Evolutionary conservation across 2,797 vertebrate species (phyloP), one percentile per base, ranked within the genome.

Genomic region (Mus spretus): DNA sequence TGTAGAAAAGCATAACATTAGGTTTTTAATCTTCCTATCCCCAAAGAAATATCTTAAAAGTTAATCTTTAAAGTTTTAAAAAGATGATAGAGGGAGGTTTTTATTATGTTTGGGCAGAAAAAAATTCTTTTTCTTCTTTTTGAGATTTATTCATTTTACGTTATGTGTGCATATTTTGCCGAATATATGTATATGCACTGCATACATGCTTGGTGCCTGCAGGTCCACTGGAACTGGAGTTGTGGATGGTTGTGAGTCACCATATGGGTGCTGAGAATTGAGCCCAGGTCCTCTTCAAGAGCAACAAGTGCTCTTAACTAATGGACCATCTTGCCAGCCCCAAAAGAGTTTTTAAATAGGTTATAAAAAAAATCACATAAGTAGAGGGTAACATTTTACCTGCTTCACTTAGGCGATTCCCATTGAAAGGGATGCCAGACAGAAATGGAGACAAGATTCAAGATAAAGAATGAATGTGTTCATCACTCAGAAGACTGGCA

Each of bases 1-100:
- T 13, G 55, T 75, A 75, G 87, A 92, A 95, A 93, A 92, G 92
- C 53, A 63, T 95, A 89, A 83, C 88, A 87, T 93, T 91, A 81
- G 83, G 22, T 65, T 95, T 65, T 47, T 53, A 84, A 84, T 44
- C 47, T 89, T n/a, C 55, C 57, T 34, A 81, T 10, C 86, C 55
- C 34, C 22, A 95, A 93, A 87, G 70, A 94, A 70, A 85, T 77
- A 88, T 92, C 67, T 74, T 79, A 78, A 95, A 83, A 59, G 47
- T 47, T 75, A 89, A 91, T 81, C 50, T 92, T 96, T 82, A 93
- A 93, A 85, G 67, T 57, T 55, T 87, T 57, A 6, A 28, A 37
- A 74, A 28, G 65, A 72, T n/a, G 57, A 55, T 4, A 70, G 63
- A 75, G 47, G 47, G n/a, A 91, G 59, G 67, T 78, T 86, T 91